Evolutionary conservation across 2,888 invertebrate species (phyloP).

Genomic region (Eilema griseolum): DNA sequence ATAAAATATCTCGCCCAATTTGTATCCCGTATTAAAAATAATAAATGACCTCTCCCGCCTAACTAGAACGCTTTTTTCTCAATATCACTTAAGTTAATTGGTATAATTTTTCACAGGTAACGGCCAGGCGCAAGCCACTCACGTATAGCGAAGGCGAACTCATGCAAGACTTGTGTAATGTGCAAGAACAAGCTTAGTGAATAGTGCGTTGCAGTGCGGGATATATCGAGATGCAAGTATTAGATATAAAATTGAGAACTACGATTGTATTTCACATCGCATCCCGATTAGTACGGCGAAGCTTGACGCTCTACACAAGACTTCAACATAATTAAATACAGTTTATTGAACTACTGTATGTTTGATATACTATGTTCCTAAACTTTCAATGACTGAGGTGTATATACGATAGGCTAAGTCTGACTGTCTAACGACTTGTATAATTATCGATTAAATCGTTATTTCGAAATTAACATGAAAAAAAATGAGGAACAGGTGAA

Average conservation of each 20-base stretch:
- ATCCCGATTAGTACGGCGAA: not conserved
- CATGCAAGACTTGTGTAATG: constrained; percentile 53
- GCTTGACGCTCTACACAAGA: constrained; percentile 10
- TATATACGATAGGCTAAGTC: constrained; percentile 56
- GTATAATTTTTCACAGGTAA: constrained; percentile 74
- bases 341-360: constrained; percentile 29
- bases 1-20: constrained; percentile 50
- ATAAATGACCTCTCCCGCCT: constrained; percentile 46
- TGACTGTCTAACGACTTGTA: constrained; percentile 39
- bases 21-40: constrained; percentile 54
- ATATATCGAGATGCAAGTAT: not conserved
- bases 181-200: constrained; percentile 10
- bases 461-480: constrained; percentile 10
- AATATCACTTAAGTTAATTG: constrained; percentile 56
- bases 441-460: constrained; percentile 25
- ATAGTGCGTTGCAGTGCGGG: not conserved
- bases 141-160: constrained; percentile 67
- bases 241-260: not conserved
- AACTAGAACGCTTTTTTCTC: constrained; percentile 48
- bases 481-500: constrained; percentile 13
- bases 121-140: constrained; percentile 75
- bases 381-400: constrained; percentile 61
- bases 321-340: constrained; percentile 30
- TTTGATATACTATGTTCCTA: constrained; percentile 65
- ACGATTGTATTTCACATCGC: not conserved